These are phyloP conservation scores for Parthenolecanium corni DNA, from an alignment of 2,888 invertebrate genomes.

Conservation along the genomic window DNA sequence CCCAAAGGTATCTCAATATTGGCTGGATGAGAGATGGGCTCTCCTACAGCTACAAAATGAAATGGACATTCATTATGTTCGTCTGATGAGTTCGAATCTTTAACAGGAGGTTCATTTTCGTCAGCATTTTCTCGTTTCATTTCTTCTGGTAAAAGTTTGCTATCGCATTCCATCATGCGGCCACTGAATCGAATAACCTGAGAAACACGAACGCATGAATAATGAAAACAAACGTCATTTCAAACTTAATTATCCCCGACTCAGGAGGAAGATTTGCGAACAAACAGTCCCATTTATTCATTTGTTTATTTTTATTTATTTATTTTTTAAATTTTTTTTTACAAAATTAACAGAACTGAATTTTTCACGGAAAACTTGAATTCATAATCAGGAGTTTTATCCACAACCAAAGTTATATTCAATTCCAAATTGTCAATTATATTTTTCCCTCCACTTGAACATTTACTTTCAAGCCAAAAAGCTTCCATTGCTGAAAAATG, in stretches of 20 bases:
- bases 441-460: no score
- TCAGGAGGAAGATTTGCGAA: not conserved
- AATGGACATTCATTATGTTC: not conserved
- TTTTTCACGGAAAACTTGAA: no score
- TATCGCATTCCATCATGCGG: conserved; percentile 2
- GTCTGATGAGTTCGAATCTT: not conserved
- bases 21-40: conserved; percentile 77
- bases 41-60: conserved; percentile 56
- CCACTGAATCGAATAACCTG: conserved; percentile 17
- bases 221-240: not conserved
- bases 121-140: not conserved
- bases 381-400: no score
- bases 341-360: no score
- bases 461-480: no score
- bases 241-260: not conserved
- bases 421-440: no score
- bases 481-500: no score
- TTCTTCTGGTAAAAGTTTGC: not conserved
- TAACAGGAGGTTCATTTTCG: not conserved
- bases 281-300: no score
- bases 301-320: no score
- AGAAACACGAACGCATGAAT: not conserved
- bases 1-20: conserved; percentile 85
- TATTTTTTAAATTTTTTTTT: no score
- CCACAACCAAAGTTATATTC: no score